Conservation (phyloP, 2,113 vertebrate genomes). For the Piaya cayana region DNA sequence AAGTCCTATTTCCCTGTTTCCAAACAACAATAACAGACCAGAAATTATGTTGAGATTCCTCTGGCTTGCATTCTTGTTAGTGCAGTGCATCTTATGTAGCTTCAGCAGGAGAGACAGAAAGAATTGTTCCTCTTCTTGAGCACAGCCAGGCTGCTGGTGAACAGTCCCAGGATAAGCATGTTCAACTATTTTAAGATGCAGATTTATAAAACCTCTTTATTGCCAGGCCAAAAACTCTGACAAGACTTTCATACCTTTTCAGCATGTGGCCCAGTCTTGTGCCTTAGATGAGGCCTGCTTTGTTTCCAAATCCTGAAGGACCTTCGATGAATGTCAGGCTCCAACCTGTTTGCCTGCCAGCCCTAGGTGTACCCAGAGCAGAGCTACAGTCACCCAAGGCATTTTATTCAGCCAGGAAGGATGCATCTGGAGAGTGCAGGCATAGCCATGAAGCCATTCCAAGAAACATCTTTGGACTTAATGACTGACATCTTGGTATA, state of each 20-base stretch:
- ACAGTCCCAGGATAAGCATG: rapidly evolving
- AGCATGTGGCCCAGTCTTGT: neutral
- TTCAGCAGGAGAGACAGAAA: neutral
- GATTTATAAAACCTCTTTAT: neutral
- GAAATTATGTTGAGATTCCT: neutral
- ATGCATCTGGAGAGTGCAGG: neutral
- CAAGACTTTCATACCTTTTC: neutral
- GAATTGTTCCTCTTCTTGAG: neutral
- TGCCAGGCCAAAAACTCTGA: neutral
- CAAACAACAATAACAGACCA: neutral
- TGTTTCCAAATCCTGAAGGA: neutral
- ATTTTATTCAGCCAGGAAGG: neutral
- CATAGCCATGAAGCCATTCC: neutral
- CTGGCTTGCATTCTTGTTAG: neutral
- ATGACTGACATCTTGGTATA: neutral
- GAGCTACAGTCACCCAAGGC: neutral
- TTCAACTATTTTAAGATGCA: neutral
- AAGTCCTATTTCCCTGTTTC: neutral
- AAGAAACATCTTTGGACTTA: neutral
- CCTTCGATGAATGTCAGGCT: neutral
- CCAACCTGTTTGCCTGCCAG: neutral
- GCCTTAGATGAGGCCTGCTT: neutral
- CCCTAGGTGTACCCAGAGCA: neutral
- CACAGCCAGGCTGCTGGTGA: neutral
- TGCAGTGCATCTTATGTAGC: neutral